phyloP scores from a whole-genome alignment of 2,113 vertebrate genomes.

The Paradoxurus hermaphroditus region DNA sequence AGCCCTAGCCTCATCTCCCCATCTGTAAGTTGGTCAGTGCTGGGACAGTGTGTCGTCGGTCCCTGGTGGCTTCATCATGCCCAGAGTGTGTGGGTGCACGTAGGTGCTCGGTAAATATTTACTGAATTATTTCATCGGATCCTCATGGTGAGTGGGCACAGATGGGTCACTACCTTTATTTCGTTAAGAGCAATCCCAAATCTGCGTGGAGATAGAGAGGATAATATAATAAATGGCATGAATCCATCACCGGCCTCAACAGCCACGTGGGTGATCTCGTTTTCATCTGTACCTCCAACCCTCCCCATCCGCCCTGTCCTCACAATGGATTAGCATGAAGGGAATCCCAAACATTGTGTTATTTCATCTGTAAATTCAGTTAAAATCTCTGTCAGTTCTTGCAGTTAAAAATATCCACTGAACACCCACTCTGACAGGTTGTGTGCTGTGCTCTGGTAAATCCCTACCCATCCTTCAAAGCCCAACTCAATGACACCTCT shows the following conservation, averaged over 20 bases:
- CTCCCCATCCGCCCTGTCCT: neutral
- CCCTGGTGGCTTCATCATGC: neutral
- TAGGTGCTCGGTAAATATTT: neutral
- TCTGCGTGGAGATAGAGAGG: neutral
- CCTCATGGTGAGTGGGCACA: neutral
- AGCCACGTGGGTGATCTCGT: neutral
- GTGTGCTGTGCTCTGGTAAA: neutral
- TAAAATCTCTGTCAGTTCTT: neutral
- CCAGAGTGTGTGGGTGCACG: neutral
- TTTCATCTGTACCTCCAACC: neutral
- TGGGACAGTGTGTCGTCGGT: neutral
- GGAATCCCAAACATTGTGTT: neutral
- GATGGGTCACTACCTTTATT: neutral
- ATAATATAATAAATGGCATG: neutral
- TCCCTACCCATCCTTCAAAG: constrained; percentile 1
- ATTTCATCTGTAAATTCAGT: neutral
- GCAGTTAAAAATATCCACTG: neutral
- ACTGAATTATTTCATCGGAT: neutral
- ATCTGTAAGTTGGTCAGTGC: neutral
- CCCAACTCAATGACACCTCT: neutral
- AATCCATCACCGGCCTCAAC: neutral
- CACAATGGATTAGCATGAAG: neutral
- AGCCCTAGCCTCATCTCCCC: neutral
- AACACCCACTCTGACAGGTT: neutral
- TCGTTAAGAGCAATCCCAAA: neutral